Evolutionary conservation across 2,888 invertebrate species (phyloP).

Genomic region (Tholera decimalis): DNA sequence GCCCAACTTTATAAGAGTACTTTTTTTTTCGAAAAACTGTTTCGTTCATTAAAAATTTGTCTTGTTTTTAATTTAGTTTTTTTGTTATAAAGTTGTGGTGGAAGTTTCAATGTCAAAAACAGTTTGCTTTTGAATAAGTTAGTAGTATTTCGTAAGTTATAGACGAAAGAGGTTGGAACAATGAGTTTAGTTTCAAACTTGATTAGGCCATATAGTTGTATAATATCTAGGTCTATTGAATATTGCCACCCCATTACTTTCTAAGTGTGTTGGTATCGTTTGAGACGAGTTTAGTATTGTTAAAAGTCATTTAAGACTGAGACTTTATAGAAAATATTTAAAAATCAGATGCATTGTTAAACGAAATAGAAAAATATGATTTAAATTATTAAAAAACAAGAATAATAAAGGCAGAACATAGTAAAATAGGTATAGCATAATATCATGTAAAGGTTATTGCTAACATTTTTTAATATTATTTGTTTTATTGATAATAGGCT

Average conservation of each 20-base stretch:
- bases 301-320: neutral
- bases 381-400: no score
- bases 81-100: conserved; percentile 23
- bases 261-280: neutral
- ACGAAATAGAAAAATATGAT: no score
- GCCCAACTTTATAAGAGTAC: conserved; percentile 78
- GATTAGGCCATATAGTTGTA: conserved; percentile 2
- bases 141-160: conserved; percentile 43
- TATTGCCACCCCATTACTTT: conserved; percentile 11
- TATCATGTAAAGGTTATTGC: no score
- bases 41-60: conserved; percentile 52
- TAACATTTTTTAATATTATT: no score
- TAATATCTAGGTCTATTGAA: conserved; percentile 12
- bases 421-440: no score
- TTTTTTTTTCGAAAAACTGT: conserved; percentile 72
- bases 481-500: no score
- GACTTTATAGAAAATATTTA: no score
- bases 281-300: neutral
- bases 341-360: no score
- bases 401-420: no score
- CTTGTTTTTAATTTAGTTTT: conserved; percentile 9
- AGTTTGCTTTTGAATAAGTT: conserved; percentile 44
- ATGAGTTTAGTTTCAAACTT: conserved; percentile 23
- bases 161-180: conserved; percentile 45
- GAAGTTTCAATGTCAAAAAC: conserved; percentile 43